Percentiles rank a stretch among this genome's conserved stretches.
These are phyloP conservation scores for Macrostomum lignano DNA, from an alignment of 1,140 invertebrate species.

Conservation along the genomic window DNA sequence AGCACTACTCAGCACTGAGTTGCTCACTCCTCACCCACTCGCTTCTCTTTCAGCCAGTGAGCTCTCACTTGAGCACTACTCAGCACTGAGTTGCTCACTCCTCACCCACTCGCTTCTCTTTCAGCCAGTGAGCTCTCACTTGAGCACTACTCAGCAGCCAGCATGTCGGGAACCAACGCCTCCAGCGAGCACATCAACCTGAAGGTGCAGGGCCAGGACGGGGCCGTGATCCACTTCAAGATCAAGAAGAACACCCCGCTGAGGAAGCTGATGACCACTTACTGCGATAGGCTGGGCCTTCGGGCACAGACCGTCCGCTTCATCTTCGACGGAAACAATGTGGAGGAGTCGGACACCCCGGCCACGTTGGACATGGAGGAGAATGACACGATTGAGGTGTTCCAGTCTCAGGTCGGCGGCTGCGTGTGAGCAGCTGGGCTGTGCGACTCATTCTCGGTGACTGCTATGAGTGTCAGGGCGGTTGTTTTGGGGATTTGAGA, in stretches of 20 bases:
- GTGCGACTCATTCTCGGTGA: too few species aligned
- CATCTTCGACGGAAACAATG: conserved; percentile 57
- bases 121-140: too few species aligned
- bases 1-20: too few species aligned
- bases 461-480: too few species aligned
- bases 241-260: conserved; percentile 82
- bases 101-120: too few species aligned
- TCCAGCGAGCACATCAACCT: conserved; percentile 54
- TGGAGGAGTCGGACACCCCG: conserved; percentile 57
- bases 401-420: conserved; percentile 58
- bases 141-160: too few species aligned
- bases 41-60: too few species aligned
- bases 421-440: background rate
- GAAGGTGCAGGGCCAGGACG: conserved; percentile 71
- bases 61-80: too few species aligned
- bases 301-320: conserved; percentile 51
- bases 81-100: too few species aligned
- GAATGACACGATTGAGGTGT: conserved; percentile 65
- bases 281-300: conserved; percentile 51
- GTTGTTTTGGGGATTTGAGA: too few species aligned
- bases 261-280: conserved; percentile 70
- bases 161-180: too few species aligned
- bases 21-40: too few species aligned
- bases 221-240: conserved; percentile 74
- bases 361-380: conserved; percentile 50